These are phyloP conservation scores for Oncopodura yosiiana DNA, from an alignment of 1,140 invertebrate genomes.

Conservation along the genomic window DNA sequence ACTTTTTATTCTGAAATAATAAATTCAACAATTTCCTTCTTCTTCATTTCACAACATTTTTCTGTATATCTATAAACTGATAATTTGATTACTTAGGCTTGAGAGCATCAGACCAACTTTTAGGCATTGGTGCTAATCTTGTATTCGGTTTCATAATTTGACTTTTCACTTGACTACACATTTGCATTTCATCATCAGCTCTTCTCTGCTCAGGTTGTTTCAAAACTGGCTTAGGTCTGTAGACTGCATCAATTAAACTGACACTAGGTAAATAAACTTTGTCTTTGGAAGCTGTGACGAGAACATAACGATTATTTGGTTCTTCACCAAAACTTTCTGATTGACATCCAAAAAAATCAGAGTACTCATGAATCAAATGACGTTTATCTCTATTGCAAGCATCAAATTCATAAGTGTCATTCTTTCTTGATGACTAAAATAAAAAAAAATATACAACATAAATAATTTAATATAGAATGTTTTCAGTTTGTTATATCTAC, in stretches of 20 bases:
- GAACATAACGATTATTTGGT: conserved; percentile 89
- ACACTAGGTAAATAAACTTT: conserved; percentile 76
- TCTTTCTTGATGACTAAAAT: conserved; percentile 66
- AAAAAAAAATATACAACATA: conserved; percentile 29
- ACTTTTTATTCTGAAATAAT: too few species aligned
- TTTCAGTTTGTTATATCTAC: background rate
- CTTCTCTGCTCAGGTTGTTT: conserved; percentile 18
- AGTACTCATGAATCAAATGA: conserved; percentile 82
- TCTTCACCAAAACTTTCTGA: conserved; percentile 83
- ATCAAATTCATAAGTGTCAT: conserved; percentile 78
- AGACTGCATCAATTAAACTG: conserved; percentile 64
- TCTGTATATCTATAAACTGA: too few species aligned
- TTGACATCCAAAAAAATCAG: conserved; percentile 86
- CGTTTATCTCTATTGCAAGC: conserved; percentile 86
- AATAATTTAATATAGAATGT: conserved; percentile 2
- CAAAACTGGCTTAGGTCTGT: conserved; percentile 10
- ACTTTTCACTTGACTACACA: conserved; percentile 3
- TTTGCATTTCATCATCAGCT: conserved; percentile 21
- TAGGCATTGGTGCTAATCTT: too few species aligned
- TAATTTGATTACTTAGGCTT: too few species aligned
- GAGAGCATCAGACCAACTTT: too few species aligned
- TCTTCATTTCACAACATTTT: too few species aligned
- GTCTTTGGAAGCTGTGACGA: conserved; percentile 71
- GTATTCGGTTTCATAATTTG: conserved; percentile 18
- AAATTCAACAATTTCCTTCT: too few species aligned